Evolutionary conservation across 2,113 vertebrate species (phyloP), one percentile per base, ranked within the genome.

Genomic region (Scomber scombrus): DNA sequence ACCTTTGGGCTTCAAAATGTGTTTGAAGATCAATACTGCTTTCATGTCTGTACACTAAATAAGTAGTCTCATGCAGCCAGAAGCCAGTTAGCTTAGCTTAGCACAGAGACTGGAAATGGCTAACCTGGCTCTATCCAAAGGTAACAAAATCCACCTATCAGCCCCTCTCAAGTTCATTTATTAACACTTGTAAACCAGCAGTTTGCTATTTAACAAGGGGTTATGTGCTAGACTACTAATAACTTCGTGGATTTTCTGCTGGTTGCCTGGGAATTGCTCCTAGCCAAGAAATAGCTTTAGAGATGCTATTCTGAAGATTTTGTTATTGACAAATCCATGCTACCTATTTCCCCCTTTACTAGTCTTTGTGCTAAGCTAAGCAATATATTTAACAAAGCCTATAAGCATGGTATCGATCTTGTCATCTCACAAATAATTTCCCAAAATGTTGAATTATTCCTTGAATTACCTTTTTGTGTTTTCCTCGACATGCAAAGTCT

Each of bases 381-480:
- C 14, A 50, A 29, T 3, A 34, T 1, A 61, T 14, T 11, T 18
- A 63, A 2, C 1, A 0, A 40, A 40, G 34, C 34, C 6, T 19
- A 45, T n/a, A 5, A 51, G 23, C 8, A 8, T 13, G 21, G 18
- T 11, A 45, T 31, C 6, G 10, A 45, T 21, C 45, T 21, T 19
- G 5, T 21, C 18, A 5, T 49, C 55, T 47, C 15, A 55, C 2
- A 65, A 66, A 56, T 40, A 6, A 18, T 49, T 78, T 69, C 12
- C 13, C 61, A 31, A 34, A 68, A 52, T 68, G 34, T 56, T 63
- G 55, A 50, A 13, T 43, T 14, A 60, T 16, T 45, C 14, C 26
- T 31, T 58, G 43, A 26, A 46, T n/a, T 3, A 66, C 49, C 50
- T 83, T 84, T 70, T 43, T 14, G 18, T 60, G 31, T 11, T 71